phyloP scores from a whole-genome alignment of 2,888 invertebrate species.

The Amiota minor region DNA sequence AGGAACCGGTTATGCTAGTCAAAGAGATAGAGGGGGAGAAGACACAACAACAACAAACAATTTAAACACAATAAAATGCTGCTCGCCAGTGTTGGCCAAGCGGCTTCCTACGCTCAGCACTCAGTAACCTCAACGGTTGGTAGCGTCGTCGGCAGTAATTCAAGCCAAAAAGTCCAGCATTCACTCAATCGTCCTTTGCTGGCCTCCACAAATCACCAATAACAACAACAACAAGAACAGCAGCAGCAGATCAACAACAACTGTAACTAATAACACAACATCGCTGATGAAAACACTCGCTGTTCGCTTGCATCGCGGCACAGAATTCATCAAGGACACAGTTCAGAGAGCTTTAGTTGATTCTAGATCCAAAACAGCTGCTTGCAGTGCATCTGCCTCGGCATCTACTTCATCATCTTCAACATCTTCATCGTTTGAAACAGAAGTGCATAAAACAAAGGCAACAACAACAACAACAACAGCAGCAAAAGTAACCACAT shows the following conservation, averaged over 20 bases:
- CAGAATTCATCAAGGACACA: slow-evolving; percentile 69
- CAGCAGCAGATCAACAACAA: slow-evolving; percentile 54
- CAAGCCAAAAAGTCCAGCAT: slow-evolving; percentile 8
- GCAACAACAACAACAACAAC: slow-evolving; percentile 72
- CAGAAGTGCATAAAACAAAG: neutral
- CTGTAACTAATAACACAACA: slow-evolving; percentile 47
- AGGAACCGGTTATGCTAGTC: slow-evolving; percentile 11
- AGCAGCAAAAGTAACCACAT: slow-evolving; percentile 34
- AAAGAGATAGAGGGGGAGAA: neutral
- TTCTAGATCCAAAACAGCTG: slow-evolving; percentile 42
- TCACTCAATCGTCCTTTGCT: slow-evolving; percentile 12
- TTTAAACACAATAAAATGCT: slow-evolving; percentile 50
- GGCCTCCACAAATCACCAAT: slow-evolving; percentile 22
- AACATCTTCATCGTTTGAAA: slow-evolving; percentile 10
- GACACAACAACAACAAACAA: neutral
- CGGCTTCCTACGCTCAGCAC: slow-evolving; percentile 51
- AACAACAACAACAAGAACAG: slow-evolving; percentile 42
- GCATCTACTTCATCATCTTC: slow-evolving; percentile 23
- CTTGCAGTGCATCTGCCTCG: slow-evolving; percentile 23
- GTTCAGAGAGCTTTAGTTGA: slow-evolving; percentile 73
- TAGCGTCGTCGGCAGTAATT: neutral
- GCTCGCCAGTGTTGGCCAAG: slow-evolving; percentile 57
- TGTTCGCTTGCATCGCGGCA: slow-evolving; percentile 69
- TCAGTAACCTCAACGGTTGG: neutral
- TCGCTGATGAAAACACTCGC: slow-evolving; percentile 66